A percentile compares a stretch with the other conserved stretches of the same genome.
These are phyloP conservation scores for Tethea ocularis DNA, from an alignment of 2,888 invertebrate genomes.

Conservation along the genomic window DNA sequence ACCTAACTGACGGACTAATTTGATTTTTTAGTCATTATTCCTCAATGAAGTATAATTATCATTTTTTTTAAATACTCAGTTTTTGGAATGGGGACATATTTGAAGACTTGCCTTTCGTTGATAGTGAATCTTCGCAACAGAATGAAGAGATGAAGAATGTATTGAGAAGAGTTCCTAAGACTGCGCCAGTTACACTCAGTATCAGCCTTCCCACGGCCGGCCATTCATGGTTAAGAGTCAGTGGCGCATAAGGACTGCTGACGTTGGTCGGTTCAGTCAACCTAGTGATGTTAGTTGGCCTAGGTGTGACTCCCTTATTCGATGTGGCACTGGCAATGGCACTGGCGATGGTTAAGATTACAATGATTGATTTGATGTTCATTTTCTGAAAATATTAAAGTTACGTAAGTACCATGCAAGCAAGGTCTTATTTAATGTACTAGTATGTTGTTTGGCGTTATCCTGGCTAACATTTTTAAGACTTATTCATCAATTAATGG, in stretches of 20 bases:
- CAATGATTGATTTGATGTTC: background rate
- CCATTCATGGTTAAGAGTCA: constrained; percentile 87
- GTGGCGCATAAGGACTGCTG: constrained; percentile 80
- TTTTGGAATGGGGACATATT: too few species aligned
- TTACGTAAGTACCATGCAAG: background rate
- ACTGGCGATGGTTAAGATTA: background rate
- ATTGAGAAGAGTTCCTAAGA: constrained; percentile 45
- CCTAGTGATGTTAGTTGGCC: background rate
- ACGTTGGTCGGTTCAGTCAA: background rate
- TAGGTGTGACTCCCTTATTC: background rate
- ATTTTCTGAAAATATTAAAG: background rate
- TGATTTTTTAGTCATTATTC: too few species aligned
- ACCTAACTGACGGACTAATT: too few species aligned
- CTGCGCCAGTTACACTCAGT: constrained; percentile 49
- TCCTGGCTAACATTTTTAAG: too few species aligned
- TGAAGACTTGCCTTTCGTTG: background rate
- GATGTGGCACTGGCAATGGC: background rate
- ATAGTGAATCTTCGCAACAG: constrained; percentile 21
- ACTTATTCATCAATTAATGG: too few species aligned
- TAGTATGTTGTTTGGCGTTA: too few species aligned
- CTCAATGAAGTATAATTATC: too few species aligned
- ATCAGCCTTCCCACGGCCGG: constrained; percentile 86
- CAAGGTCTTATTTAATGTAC: too few species aligned
- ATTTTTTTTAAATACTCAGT: too few species aligned
- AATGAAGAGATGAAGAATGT: constrained; percentile 58